Conservation (phyloP, 2,888 invertebrate species). For the Digitonthophagus gazella region DNA sequence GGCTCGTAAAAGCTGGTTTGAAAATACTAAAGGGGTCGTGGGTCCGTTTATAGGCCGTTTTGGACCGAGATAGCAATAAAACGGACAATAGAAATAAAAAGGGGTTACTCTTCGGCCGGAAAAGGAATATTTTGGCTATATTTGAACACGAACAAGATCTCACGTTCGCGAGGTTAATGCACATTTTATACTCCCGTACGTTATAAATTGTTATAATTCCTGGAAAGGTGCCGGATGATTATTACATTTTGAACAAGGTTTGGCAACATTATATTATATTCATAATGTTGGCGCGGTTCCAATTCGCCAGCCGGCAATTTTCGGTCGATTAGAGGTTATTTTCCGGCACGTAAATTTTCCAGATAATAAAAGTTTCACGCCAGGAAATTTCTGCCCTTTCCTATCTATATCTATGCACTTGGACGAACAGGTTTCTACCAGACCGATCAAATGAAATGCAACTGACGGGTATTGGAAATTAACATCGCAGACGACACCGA, state of each 20-base stretch:
- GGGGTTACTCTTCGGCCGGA: neutral
- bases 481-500: too few species aligned
- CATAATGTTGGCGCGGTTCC: neutral
- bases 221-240: neutral
- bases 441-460: conserved; percentile 5
- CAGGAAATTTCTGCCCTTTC: neutral
- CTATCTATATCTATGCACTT: neutral
- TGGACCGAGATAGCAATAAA: neutral
- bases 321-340: neutral
- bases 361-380: neutral
- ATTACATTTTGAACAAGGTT: neutral
- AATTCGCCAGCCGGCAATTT: neutral
- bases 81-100: neutral
- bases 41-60: neutral
- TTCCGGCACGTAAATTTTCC: neutral
- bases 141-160: too few species aligned
- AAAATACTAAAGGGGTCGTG: neutral
- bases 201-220: too few species aligned
- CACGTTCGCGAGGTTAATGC: too few species aligned
- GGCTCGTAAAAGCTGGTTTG: neutral
- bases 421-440: neutral
- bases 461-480: neutral
- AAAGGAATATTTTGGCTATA: too few species aligned
- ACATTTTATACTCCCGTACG: too few species aligned
- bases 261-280: neutral